Conservation (phyloP, 1,140 invertebrate species). For the Diachasma alloeum region DNA sequence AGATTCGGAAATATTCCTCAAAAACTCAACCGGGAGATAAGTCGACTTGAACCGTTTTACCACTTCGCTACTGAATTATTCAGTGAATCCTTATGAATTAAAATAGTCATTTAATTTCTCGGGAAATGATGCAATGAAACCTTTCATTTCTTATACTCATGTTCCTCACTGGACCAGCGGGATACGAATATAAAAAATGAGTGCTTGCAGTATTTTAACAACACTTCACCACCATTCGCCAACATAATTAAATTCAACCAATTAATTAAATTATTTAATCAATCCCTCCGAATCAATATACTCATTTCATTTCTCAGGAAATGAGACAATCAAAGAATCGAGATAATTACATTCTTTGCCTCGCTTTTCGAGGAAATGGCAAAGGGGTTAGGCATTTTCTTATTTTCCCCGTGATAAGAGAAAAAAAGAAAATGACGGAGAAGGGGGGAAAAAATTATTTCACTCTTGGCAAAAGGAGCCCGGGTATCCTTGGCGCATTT, state of each 20-base stretch:
- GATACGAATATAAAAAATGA: too few species aligned
- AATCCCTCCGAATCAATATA: background rate
- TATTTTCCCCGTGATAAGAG: background rate
- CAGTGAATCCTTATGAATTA: background rate
- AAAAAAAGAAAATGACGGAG: background rate
- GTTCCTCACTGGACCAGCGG: too few species aligned
- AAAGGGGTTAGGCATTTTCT: background rate
- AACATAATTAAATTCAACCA: too few species aligned
- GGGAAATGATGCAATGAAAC: background rate
- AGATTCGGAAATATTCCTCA: too few species aligned
- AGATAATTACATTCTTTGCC: background rate
- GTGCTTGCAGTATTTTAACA: too few species aligned
- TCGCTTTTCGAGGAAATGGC: background rate
- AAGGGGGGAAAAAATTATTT: background rate
- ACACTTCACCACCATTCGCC: too few species aligned
- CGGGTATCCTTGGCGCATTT: background rate
- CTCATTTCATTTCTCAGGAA: background rate
- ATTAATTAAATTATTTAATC: too few species aligned
- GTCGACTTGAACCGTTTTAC: too few species aligned
- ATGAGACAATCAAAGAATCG: background rate
- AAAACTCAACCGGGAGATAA: too few species aligned
- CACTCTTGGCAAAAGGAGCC: background rate
- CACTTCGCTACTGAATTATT: too few species aligned
- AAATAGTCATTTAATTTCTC: background rate
- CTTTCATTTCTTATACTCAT: too few species aligned